Evolutionary conservation across 2,888 invertebrate species (phyloP), one percentile per base, ranked within the genome.

Genomic region (Pterobdella sp.): DNA sequence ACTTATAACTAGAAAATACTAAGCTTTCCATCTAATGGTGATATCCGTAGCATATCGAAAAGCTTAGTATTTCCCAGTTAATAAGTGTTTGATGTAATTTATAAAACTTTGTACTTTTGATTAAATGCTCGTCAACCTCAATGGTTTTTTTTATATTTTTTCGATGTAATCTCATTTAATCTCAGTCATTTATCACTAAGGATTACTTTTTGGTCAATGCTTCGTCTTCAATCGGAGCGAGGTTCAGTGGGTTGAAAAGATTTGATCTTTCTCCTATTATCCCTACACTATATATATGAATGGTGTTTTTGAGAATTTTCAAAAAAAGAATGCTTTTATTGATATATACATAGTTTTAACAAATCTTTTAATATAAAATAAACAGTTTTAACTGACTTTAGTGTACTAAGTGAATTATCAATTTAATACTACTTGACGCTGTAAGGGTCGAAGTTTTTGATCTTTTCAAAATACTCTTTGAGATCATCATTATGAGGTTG

Each of bases 181-280:
- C n/a, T n/a, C n/a, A n/a, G n/a, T n/a, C n/a, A n/a, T n/a, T n/a
- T n/a, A n/a, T n/a, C n/a, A n/a, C n/a, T n/a, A n/a, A n/a, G n/a
- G n/a, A n/a, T n/a, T 3, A 56, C 60, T 56, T 56, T 22, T 56
- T 56, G 3, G 7, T 56, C n/a, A 4, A 26, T n/a, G 49, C 22
- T n/a, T 69, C 52, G 32, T 49, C 69, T 32, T 42, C 69, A 18
- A 69, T n/a, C 14, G 69, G 69, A 29, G 69, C 42, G 14, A 69
- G 69, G 31, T 49, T 69, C 1, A 52, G 1, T 1, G 69, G 52
- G 52, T 69, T 52, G 32, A 69, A 69, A 29, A 49, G 26, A 2
- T 52, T 26, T 3, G 49, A 31, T 14, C n/a, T 37, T 31, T 69
- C 69, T 49, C 69, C 69, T 1, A 69, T 69, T 69, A 69, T 69